Evolutionary conservation across 2,888 invertebrate genomes (phyloP).

Genomic region (Yponomeuta cagnagella): DNA sequence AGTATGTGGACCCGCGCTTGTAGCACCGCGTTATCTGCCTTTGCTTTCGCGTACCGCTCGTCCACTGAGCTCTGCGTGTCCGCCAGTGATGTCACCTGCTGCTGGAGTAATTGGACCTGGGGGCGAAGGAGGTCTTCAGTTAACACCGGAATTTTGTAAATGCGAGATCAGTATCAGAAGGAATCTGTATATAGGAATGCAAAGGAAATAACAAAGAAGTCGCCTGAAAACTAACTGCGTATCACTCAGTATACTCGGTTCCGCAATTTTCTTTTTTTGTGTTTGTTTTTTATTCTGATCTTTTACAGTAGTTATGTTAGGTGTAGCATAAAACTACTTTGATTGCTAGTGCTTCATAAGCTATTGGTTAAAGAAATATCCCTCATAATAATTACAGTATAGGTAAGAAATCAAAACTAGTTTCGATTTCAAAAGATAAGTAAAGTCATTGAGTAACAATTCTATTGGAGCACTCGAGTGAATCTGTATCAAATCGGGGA

Average conservation of each 20-base stretch:
- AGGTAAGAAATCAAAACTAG: neutral
- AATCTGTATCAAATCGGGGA: slow-evolving; percentile 25
- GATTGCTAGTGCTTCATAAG: too few relatives aligned
- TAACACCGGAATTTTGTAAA: neutral
- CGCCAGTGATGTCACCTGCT: slow-evolving; percentile 91
- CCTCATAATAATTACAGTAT: too few relatives aligned
- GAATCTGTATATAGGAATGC: too few relatives aligned
- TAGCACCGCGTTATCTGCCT: slow-evolving; percentile 94
- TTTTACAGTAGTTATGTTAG: too few relatives aligned
- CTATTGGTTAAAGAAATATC: too few relatives aligned
- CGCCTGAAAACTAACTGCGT: too few relatives aligned
- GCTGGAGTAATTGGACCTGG: slow-evolving; percentile 94
- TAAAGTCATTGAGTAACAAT: slow-evolving; percentile 21
- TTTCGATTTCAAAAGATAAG: slow-evolving; percentile 14
- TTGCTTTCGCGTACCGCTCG: slow-evolving; percentile 91
- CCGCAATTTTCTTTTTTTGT: too few relatives aligned
- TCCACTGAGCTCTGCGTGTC: slow-evolving; percentile 92
- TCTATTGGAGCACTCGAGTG: slow-evolving; percentile 21
- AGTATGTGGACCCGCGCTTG: slow-evolving; percentile 94
- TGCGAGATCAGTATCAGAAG: neutral
- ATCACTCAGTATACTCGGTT: too few relatives aligned
- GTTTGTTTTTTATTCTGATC: too few relatives aligned
- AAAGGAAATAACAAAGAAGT: too few relatives aligned
- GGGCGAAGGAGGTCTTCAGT: slow-evolving; percentile 21
- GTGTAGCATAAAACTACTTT: too few relatives aligned